phyloP scores from a whole-genome alignment of 2,888 invertebrate species.

The Diaprepes abbreviatus region DNA sequence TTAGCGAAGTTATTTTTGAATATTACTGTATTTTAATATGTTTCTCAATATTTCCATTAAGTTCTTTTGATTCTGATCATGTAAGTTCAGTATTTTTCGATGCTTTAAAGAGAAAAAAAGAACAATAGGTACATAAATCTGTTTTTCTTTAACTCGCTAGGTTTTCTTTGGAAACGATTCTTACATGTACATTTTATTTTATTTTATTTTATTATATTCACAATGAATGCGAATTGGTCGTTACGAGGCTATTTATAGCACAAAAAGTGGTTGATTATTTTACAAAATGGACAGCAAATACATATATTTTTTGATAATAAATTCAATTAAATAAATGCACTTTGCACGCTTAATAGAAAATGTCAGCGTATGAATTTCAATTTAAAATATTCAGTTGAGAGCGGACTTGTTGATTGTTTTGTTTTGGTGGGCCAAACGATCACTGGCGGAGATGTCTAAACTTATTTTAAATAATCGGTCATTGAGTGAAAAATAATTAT shows the following conservation, averaged over 20 bases:
- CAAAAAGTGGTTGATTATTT: constrained; percentile 49
- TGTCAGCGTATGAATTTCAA: constrained; percentile 28
- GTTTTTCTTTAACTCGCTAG: too few relatives aligned
- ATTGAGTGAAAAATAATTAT: too few relatives aligned
- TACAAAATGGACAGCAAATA: constrained; percentile 41
- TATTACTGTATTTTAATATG: too few relatives aligned
- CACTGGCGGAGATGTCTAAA: too few relatives aligned
- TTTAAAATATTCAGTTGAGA: constrained; percentile 51
- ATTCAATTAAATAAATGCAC: constrained; percentile 34
- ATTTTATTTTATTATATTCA: constrained; percentile 29
- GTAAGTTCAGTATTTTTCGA: too few relatives aligned
- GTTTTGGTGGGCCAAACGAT: background rate
- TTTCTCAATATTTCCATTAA: too few relatives aligned
- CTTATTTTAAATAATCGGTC: too few relatives aligned
- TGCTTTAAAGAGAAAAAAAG: too few relatives aligned
- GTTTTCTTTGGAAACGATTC: too few relatives aligned
- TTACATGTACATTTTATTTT: constrained; percentile 39
- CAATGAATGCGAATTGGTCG: constrained; percentile 43
- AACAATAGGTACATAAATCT: too few relatives aligned
- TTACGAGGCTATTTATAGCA: constrained; percentile 46
- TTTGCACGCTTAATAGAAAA: constrained; percentile 44
- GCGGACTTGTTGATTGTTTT: constrained; percentile 23
- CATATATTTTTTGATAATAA: constrained; percentile 44
- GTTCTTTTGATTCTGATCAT: too few relatives aligned
- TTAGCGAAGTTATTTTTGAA: too few relatives aligned